Base-by-base conservation (phyloP, 2,113 vertebrate genomes). In the Paramormyrops kingsleyae region DNA sequence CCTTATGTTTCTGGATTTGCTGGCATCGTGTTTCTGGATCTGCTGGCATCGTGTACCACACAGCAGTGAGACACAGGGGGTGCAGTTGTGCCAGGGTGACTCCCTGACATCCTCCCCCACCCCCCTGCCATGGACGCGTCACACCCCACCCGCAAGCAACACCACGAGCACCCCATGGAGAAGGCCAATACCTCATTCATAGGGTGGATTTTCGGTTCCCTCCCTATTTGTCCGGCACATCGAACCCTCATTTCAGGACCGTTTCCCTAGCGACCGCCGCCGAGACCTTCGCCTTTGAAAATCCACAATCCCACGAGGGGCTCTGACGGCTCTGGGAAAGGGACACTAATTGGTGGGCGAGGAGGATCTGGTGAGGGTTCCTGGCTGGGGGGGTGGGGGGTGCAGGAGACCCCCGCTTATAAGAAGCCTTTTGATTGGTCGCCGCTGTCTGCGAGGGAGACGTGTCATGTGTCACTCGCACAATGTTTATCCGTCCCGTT, bases 81-180 rank as follows among this genome's bases (percentile, higher is more conserved):
- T 92, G 91, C 94, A 95, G 94, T 94, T 95, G 94, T 92, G 91
- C 89, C 93, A 87, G 87, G 88, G 92, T 93, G 92, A 93, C 92
- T 95, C 94, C 95, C 95, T 95, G 94, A 93, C 93, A 80, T 24
- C 93, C 92, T 93, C 91, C 93, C 94, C 93, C 93, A 93, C 94
- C 17, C 42, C 21, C 24, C 24, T 44, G 39, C 50, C 52, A 6
- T n/a, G 50, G 27, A 1, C 12, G 2, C 10, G 2, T 2, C 31
- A 27, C 6, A 19, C 3, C 2, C 12, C n/a, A 13, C 44, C 21
- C 13, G 86, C 62, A 47, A 17, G 1, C 77, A 42, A 21, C 13
- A 44, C 77, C 39, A 44, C 31, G 6, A 66, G 9, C 24, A 1
- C 59, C 59, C 59, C n/a, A 13, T 12, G n/a, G 90, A 90, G 92